Percentiles rank a stretch among this genome's conserved stretches.
These are phyloP conservation scores for Monopis laevigella DNA, from an alignment of 2,888 invertebrate genomes.

Conservation along the genomic window DNA sequence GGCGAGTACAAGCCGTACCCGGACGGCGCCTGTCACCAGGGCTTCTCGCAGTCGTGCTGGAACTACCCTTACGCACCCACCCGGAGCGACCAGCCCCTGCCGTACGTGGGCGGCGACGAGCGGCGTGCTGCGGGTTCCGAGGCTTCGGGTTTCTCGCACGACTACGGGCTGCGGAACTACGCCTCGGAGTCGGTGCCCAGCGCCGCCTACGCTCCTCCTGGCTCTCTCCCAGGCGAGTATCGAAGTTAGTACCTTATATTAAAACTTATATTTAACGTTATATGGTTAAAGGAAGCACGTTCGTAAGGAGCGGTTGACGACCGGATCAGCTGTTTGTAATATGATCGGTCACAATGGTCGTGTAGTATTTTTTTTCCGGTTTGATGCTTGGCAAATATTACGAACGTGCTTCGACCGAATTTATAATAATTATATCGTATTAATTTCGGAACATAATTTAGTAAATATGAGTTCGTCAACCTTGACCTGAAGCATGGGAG, in stretches of 20 bases:
- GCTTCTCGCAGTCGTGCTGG: constrained; percentile 79
- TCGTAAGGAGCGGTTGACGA: neutral
- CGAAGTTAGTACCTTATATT: constrained; percentile 15
- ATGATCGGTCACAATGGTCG: neutral
- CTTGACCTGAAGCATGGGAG: constrained; percentile 32
- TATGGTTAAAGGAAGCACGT: neutral
- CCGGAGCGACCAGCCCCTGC: constrained; percentile 72
- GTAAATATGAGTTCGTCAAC: constrained; percentile 56
- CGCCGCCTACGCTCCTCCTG: constrained; percentile 82
- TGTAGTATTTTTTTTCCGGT: neutral
- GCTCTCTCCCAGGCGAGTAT: constrained; percentile 69
- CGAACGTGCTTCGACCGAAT: neutral
- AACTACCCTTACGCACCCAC: constrained; percentile 74
- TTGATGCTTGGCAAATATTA: neutral
- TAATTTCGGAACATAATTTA: constrained; percentile 2
- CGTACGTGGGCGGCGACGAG: constrained; percentile 77
- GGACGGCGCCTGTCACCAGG: constrained; percentile 72
- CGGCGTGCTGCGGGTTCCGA: constrained; percentile 72
- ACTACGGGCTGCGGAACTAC: constrained; percentile 80
- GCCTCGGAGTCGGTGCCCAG: constrained; percentile 77
- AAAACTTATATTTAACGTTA: neutral
- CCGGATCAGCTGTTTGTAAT: constrained; percentile 3
- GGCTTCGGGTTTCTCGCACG: constrained; percentile 75
- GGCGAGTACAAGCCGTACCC: constrained; percentile 72
- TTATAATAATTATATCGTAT: neutral